Evolutionary conservation across 2,888 invertebrate species (phyloP).

Genomic region (Ferdinandea cuprea): DNA sequence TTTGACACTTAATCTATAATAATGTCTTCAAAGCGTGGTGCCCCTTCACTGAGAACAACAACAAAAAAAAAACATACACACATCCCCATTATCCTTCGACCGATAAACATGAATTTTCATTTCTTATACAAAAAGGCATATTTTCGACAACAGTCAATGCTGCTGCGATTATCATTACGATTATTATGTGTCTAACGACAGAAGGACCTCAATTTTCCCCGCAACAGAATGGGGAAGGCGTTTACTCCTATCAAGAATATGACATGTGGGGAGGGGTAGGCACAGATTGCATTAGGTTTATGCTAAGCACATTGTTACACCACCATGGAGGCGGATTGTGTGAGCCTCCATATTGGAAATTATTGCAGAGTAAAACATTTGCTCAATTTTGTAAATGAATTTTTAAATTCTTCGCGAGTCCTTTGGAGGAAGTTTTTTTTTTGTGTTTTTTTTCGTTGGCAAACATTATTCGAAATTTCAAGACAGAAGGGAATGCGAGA

Average conservation of each 20-base stretch:
- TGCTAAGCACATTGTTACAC: constrained; percentile 33
- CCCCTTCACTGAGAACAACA: no score
- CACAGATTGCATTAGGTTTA: constrained; percentile 41
- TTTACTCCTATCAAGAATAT: constrained; percentile 14
- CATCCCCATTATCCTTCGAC: constrained; percentile 50
- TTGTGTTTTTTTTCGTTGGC: background rate
- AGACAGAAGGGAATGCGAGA: background rate
- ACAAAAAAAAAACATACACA: constrained; percentile 1
- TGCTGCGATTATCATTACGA: constrained; percentile 70
- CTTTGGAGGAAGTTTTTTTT: constrained; percentile 29
- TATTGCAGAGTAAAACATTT: constrained; percentile 31
- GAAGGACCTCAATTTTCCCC: constrained; percentile 52
- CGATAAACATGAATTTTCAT: constrained; percentile 74
- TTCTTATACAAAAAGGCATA: constrained; percentile 36
- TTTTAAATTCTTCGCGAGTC: constrained; percentile 54
- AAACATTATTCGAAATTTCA: background rate
- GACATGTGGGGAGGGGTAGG: constrained; percentile 10
- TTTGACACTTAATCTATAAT: constrained; percentile 74
- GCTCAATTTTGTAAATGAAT: constrained; percentile 63
- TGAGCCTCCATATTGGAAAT: constrained; percentile 40
- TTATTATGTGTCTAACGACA: constrained; percentile 67
- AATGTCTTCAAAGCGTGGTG: constrained; percentile 60
- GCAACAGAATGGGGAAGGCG: background rate
- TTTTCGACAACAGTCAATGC: constrained; percentile 64
- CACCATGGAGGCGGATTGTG: constrained; percentile 8